These are phyloP conservation scores for Mergus octosetaceus DNA, from an alignment of 2,797 vertebrate species.

Conservation along the genomic window DNA sequence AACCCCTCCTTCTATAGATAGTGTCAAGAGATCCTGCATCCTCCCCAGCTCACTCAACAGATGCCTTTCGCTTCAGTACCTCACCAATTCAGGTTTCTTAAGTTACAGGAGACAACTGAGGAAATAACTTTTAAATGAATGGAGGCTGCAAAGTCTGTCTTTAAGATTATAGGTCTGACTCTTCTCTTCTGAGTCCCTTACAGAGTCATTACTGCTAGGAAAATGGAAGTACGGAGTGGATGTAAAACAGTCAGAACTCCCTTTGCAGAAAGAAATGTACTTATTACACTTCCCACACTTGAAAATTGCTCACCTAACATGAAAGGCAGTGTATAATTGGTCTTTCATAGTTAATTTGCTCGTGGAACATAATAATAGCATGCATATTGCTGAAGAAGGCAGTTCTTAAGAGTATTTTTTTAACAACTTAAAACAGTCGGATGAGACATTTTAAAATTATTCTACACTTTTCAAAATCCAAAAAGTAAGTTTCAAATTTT, in stretches of 20 bases:
- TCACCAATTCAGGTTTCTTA: background rate
- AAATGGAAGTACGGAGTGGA: background rate
- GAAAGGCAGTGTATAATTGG: conserved; percentile 15
- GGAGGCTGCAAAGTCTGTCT: background rate
- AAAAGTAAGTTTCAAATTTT: background rate
- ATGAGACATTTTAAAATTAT: background rate
- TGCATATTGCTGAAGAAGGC: background rate
- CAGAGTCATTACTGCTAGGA: background rate
- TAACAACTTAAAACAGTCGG: conserved; percentile 2
- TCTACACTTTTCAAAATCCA: background rate
- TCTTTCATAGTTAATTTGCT: conserved; percentile 11
- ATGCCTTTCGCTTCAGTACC: background rate
- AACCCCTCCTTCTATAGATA: background rate
- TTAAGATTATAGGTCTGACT: background rate
- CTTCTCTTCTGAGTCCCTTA: background rate
- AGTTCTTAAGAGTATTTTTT: conserved; percentile 27
- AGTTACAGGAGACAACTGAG: background rate
- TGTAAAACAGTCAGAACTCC: background rate
- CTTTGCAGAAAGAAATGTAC: background rate
- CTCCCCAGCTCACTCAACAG: background rate
- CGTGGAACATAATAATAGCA: background rate
- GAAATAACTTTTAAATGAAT: background rate
- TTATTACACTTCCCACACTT: background rate
- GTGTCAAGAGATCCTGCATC: background rate
- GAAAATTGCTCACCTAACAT: conserved; percentile 7